These are phyloP conservation scores for Engystomops pustulosus DNA, from an alignment of 2,113 vertebrate genomes.

Conservation along the genomic window DNA sequence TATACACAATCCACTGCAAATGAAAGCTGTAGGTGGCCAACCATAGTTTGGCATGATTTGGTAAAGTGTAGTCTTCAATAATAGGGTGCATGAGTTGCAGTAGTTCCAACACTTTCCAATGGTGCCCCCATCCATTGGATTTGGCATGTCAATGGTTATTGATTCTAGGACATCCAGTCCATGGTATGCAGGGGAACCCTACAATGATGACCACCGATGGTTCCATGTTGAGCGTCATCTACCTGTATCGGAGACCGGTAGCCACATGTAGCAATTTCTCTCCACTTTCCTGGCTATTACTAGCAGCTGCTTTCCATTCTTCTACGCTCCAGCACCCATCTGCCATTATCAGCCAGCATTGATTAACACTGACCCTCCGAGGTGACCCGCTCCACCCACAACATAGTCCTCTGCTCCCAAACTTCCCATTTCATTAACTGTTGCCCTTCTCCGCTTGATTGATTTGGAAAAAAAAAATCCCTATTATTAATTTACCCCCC, in stretches of 20 bases:
- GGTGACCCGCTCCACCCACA: not conserved
- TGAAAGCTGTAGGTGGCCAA: no score
- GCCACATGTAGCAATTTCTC: not conserved
- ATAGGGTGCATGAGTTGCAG: no score
- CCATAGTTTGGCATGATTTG: no score
- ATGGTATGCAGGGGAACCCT: not conserved
- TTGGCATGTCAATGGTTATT: no score
- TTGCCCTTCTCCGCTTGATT: not conserved
- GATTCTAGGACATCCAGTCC: not conserved
- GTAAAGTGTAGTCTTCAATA: no score
- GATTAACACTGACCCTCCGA: slow-evolving; percentile 12
- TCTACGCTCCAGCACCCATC: slow-evolving; percentile 13
- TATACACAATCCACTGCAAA: no score
- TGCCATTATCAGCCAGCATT: slow-evolving; percentile 10
- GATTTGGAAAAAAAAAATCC: not conserved
- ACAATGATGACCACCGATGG: no score
- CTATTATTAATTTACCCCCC: not conserved
- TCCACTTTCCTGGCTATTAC: not conserved
- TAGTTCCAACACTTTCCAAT: no score
- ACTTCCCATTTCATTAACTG: slow-evolving; percentile 13
- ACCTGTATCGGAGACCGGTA: not conserved
- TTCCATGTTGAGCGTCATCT: not conserved
- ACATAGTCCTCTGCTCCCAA: not conserved
- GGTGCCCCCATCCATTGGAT: no score
- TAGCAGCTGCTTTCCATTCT: not conserved